Evolutionary conservation across 2,113 vertebrate species (phyloP), one percentile per base, ranked within the genome.

Genomic region (Bos javanicus): DNA sequence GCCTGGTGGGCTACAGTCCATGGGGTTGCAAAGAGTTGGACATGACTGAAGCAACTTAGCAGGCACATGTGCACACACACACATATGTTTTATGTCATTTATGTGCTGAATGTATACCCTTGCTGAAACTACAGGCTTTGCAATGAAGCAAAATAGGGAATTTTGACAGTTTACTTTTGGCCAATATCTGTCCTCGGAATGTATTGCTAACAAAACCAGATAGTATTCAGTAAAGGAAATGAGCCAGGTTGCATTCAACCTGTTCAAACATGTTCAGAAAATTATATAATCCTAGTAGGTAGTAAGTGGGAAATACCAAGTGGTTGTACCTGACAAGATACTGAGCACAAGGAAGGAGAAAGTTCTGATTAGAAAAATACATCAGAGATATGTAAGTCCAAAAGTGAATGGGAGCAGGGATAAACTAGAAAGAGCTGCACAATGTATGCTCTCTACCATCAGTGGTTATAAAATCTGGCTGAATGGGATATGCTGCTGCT

Each of bases 141-240:
- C 48, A 92, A 93, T 46, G 56, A 90, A 90, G 50, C 82, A 96
- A 96, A 95, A 94, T 12, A 39, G 16, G 87, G 50, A 87, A 87
- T 90, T 94, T 93, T 57, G 54, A 81, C 50, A 52, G 59, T 90
- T 93, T 74, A 93, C 43, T 62, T 94, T 92, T 95, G 16, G 30
- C 60, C 11, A 43, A 6, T 83, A 50, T 76, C 87, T 87, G 12
- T 21, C 30, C 54, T 87, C 59, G 25, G 7, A 67, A 48, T 60
- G 7, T 21, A n/a, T 30, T 50, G 3, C 33, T 90, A 87, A 50
- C 39, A 48, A 86, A 89, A 89, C 3, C 11, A 83, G 21, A 46
- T n/a, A 57, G 5, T 57, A 30, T 90, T 91, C 39, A 92, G n/a
- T 82, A 90, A 89, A 78, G 86, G 36, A 94, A 94, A 25, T 84